Evolutionary conservation across 2,888 invertebrate species (phyloP).

Genomic region (Eupithecia subfuscata): DNA sequence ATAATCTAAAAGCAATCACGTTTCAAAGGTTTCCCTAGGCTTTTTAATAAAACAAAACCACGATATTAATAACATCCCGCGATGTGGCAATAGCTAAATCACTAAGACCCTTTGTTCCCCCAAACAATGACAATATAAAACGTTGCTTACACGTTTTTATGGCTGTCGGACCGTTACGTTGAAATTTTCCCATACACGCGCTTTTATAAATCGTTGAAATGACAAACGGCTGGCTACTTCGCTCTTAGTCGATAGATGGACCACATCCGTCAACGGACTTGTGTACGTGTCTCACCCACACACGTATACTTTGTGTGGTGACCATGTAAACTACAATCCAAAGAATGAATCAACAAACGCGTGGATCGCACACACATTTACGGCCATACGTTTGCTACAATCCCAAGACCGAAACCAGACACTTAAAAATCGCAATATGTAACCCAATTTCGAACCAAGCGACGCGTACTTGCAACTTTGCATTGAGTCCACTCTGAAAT

Average conservation of each 20-base stretch:
- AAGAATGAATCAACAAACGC: background rate
- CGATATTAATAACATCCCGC: slow-evolving; percentile 24
- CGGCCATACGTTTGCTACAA: slow-evolving; percentile 30
- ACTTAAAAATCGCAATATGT: background rate
- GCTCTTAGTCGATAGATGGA: slow-evolving; percentile 54
- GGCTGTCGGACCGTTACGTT: slow-evolving; percentile 46
- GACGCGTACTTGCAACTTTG: background rate
- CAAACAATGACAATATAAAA: slow-evolving; percentile 43
- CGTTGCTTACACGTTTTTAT: slow-evolving; percentile 47
- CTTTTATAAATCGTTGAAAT: slow-evolving; percentile 54
- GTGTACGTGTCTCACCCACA: slow-evolving; percentile 47
- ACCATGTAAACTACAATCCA: slow-evolving; percentile 32
- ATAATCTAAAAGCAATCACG: background rate
- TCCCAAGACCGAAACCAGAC: too few species aligned
- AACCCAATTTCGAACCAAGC: background rate
- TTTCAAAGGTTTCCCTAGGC: background rate
- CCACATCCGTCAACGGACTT: slow-evolving; percentile 65
- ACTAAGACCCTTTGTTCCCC: slow-evolving; percentile 44
- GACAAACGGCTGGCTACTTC: slow-evolving; percentile 46
- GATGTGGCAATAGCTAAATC: slow-evolving; percentile 39
- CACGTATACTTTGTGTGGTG: slow-evolving; percentile 41
- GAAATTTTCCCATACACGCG: slow-evolving; percentile 50
- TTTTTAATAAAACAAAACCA: slow-evolving; percentile 14
- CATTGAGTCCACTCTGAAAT: background rate
- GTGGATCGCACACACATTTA: background rate